phyloP scores from a whole-genome alignment of 2,888 invertebrate genomes.

The Himalopsyche anomala region DNA sequence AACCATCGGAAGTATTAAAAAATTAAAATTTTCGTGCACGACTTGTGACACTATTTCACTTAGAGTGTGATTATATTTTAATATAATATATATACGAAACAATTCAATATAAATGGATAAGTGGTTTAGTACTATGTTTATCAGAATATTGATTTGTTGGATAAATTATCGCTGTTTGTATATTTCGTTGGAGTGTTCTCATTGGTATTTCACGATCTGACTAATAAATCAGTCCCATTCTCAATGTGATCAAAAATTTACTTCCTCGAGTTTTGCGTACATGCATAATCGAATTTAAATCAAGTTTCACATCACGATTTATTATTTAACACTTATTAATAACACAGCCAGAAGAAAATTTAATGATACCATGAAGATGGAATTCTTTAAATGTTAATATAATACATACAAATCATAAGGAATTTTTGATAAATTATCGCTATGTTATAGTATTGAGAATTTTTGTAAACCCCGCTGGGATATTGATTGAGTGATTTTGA shows the following conservation, averaged over 20 bases:
- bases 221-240: not conserved
- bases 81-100: too few relatives aligned
- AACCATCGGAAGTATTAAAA: too few relatives aligned
- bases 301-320: not conserved
- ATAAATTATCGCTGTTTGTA: too few relatives aligned
- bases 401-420: not conserved
- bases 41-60: too few relatives aligned
- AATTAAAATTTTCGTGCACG: too few relatives aligned
- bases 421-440: not conserved
- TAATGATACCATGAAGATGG: not conserved
- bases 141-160: too few relatives aligned
- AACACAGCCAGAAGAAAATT: not conserved
- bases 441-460: too few relatives aligned
- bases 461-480: too few relatives aligned
- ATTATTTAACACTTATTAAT: conserved; percentile 26
- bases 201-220: conserved; percentile 2
- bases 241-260: conserved; percentile 11
- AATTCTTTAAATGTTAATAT: not conserved
- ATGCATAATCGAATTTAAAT: not conserved
- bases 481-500: too few relatives aligned
- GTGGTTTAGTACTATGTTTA: too few relatives aligned
- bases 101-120: too few relatives aligned
- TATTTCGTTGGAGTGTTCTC: not conserved
- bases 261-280: conserved; percentile 6
- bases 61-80: too few relatives aligned